A percentile compares a stretch with the other conserved stretches of the same genome.
Evolutionary conservation across 2,113 vertebrate genomes (phyloP).

Genomic region (Gallinago undulata): DNA sequence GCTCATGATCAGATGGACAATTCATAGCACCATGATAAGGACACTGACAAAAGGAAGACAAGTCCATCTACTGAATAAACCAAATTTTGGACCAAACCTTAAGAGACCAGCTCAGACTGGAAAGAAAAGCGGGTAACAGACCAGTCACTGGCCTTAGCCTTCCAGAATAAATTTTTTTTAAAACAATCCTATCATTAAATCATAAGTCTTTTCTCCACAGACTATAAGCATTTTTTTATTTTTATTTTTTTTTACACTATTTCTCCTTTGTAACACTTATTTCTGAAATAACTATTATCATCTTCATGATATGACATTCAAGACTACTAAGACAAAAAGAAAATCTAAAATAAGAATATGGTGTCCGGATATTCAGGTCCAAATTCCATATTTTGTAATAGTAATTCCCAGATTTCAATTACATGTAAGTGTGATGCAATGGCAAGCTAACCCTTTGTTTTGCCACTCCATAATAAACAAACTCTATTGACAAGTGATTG

Average conservation of each 20-base stretch:
- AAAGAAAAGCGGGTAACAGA: background rate
- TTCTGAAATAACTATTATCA: background rate
- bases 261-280: background rate
- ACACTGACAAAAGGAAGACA: background rate
- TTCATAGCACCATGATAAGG: background rate
- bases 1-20: background rate
- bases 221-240: background rate
- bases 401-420: background rate
- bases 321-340: background rate
- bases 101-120: background rate
- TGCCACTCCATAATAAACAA: background rate
- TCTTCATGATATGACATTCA: background rate
- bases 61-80: background rate
- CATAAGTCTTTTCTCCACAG: background rate
- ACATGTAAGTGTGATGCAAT: accelerated
- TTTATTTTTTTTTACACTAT: background rate
- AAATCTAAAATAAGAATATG: background rate
- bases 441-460: background rate
- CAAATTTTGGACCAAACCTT: background rate
- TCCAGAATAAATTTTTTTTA: background rate
- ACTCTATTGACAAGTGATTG: background rate
- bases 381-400: background rate
- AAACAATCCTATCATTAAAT: background rate
- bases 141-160: background rate
- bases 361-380: background rate